Base-by-base conservation (phyloP, 2,113 vertebrate species). In the Potamarius usumacintae region DNA sequence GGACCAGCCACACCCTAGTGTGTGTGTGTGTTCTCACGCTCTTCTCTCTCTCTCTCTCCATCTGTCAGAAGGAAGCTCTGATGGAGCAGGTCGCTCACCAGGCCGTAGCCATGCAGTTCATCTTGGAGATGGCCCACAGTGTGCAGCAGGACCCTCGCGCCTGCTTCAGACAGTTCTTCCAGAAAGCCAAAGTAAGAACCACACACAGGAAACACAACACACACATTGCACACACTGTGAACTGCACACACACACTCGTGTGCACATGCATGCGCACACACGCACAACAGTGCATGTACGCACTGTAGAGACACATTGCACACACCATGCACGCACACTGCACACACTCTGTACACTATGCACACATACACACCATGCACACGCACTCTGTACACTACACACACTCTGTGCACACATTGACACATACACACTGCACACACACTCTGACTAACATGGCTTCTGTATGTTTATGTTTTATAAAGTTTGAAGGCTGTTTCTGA, bases 51-150 rank as follows among this genome's bases (percentile, higher is more conserved):
- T 30, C 30, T 78, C 53, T 79, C 11, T n/a, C 9, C 76, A 12
- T 88, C 27, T 89, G 89, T 55, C 92, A 99, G 98, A 99, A 99
- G 94, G 96, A 95, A 89, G 98, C 97, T 15, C 90, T 99, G 83
- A 99, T 99, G 98, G 97, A 97, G 93, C 98, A 99, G 95, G 96
- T 99, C 91, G 98, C 98, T 65, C 98, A 99, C 89, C 98, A 99
- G 93, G 97, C 97, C 82, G 97, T 99, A 27, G 98, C 96, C 74
- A 98, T 99, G 97, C 98, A 99, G 92, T 99, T 99, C 93, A 99
- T 99, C 92, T 95, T 99, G 93, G 97, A 99, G 95, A 98, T 98
- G 97, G 98, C 97, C 30, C 96, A 94, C 90, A 97, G 92, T 88
- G 95, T 96, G 87, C 96, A 97, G 89, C 96, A 97, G 92, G 98